Percentiles rank a stretch among this genome's conserved stretches.
Conservation (phyloP, 2,888 invertebrate species). For the Euplagia quadripunctaria region DNA sequence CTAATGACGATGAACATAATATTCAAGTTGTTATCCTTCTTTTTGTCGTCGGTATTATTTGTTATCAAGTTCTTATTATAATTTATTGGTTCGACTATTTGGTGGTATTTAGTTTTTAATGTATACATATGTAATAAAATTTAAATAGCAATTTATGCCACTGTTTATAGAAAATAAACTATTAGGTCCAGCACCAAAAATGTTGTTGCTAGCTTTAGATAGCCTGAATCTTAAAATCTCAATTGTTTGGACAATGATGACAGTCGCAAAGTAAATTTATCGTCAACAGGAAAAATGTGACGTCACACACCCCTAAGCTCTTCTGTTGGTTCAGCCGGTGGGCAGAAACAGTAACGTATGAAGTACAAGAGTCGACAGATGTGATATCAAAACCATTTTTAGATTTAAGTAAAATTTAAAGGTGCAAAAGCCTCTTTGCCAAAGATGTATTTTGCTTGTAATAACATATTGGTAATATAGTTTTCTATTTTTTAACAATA, state of each 20-base stretch:
- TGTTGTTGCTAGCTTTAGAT: too few species aligned
- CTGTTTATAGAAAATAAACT: too few species aligned
- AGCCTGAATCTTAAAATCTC: neutral
- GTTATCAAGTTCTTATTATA: neutral
- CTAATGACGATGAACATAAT: too few species aligned
- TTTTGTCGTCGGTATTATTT: neutral
- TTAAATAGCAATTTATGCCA: too few species aligned
- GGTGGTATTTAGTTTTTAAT: too few species aligned
- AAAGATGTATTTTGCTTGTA: constrained; percentile 55
- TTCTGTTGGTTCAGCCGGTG: neutral
- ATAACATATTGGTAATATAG: constrained; percentile 22
- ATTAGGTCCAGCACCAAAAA: too few species aligned
- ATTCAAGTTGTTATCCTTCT: too few species aligned
- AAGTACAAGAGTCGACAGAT: neutral
- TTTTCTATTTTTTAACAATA: constrained; percentile 36
- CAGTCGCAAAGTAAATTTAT: neutral
- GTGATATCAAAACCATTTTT: constrained; percentile 12
- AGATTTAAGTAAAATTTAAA: constrained; percentile 10
- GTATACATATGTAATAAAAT: too few species aligned
- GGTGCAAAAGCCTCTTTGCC: constrained; percentile 42
- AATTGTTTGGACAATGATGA: neutral
- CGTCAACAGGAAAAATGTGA: neutral
- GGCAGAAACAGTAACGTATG: neutral
- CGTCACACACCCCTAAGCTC: neutral
- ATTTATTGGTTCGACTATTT: too few species aligned